Evolutionary conservation across 2,888 invertebrate species (phyloP).

Genomic region (Melipona beecheii): DNA sequence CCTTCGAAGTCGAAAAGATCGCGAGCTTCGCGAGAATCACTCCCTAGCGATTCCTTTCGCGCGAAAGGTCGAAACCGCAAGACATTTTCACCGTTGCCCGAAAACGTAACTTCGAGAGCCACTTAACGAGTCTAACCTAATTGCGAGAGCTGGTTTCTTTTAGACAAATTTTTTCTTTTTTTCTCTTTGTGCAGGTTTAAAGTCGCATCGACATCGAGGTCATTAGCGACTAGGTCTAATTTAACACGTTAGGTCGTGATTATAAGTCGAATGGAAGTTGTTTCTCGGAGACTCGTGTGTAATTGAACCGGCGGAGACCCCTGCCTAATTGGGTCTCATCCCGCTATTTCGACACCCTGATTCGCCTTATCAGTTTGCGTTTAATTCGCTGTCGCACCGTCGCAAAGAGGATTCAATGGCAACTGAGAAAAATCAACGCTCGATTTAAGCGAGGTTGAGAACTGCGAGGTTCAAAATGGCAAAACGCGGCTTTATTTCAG

Average conservation of each 20-base stretch:
- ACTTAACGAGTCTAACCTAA: conserved; percentile 16
- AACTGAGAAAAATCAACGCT: conserved; percentile 8
- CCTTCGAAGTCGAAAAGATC: too few species aligned
- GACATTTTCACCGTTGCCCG: neutral
- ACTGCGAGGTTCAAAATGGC: too few species aligned
- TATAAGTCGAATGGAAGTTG: conserved; percentile 5
- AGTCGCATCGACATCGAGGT: too few species aligned
- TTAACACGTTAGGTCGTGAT: neutral
- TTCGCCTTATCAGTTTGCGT: conserved; percentile 50
- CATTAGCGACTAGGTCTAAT: neutral
- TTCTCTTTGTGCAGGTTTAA: too few species aligned
- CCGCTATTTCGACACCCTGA: conserved; percentile 39
- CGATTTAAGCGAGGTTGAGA: conserved; percentile 13
- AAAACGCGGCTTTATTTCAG: too few species aligned
- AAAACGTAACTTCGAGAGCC: conserved; percentile 27
- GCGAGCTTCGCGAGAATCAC: too few species aligned
- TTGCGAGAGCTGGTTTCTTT: conserved; percentile 31
- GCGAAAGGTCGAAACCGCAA: neutral
- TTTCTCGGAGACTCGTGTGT: conserved; percentile 26
- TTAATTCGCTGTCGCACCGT: conserved; percentile 6
- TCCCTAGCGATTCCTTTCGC: too few species aligned
- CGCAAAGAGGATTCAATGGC: conserved; percentile 39
- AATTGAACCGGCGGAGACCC: conserved; percentile 38
- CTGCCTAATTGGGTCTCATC: conserved; percentile 49
- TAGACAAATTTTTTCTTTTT: neutral